Evolutionary conservation across 2,888 invertebrate genomes (phyloP).

Genomic region (Pammene fasciana): DNA sequence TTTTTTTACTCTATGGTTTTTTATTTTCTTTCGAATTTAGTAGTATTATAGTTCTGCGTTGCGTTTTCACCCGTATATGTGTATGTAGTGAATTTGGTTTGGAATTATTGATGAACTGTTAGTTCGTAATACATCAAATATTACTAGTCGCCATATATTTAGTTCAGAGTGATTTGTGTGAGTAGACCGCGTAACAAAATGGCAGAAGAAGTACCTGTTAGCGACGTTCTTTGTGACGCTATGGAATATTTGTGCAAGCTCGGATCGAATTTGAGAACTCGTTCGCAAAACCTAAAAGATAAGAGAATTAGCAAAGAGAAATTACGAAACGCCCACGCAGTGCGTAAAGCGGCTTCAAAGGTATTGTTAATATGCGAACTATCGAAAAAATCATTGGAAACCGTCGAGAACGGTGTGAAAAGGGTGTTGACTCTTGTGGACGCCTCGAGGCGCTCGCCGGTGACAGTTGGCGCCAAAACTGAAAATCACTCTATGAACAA

Average conservation of each 20-base stretch:
- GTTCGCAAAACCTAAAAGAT: conserved; percentile 69
- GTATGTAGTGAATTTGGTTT: conserved; percentile 28
- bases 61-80: conserved; percentile 25
- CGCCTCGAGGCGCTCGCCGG: conserved; percentile 51
- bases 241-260: conserved; percentile 77
- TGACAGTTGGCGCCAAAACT: conserved; percentile 53
- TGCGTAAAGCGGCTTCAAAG: conserved; percentile 73
- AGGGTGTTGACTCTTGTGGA: conserved; percentile 61
- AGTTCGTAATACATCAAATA: conserved; percentile 18
- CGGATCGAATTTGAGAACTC: conserved; percentile 69
- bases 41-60: conserved; percentile 44
- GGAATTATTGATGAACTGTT: conserved; percentile 36
- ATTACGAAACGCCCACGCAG: conserved; percentile 68
- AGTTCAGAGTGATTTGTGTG: conserved; percentile 33
- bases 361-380: conserved; percentile 75
- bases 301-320: conserved; percentile 69
- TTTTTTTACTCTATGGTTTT: conserved; percentile 72
- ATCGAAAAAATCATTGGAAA: conserved; percentile 75
- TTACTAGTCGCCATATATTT: conserved; percentile 9
- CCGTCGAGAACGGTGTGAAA: conserved; percentile 71
- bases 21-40: conserved; percentile 54
- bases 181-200: conserved; percentile 53
- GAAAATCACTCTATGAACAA: conserved; percentile 36
- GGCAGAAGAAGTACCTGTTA: conserved; percentile 70
- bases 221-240: conserved; percentile 72